A percentile compares a stretch with the other conserved stretches of the same genome.
Conservation (phyloP, 2,113 vertebrate species). For the Antigone vipio region DNA sequence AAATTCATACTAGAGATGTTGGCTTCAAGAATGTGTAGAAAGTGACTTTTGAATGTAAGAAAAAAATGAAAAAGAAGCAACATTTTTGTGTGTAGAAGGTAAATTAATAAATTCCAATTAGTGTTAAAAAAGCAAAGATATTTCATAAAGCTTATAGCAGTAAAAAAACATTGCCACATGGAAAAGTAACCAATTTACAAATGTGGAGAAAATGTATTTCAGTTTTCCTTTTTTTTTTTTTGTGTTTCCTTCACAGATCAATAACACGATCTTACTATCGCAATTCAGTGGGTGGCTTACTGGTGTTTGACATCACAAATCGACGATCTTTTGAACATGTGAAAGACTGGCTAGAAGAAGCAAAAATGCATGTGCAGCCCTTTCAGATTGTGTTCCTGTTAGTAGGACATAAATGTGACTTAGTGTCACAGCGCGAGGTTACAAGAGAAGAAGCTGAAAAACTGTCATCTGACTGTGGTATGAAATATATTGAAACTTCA, state of each 20-base stretch:
- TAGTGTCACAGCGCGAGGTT: constrained; percentile 76
- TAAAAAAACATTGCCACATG: not conserved
- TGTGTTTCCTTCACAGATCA: constrained; percentile 67
- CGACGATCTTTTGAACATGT: constrained; percentile 81
- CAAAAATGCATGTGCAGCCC: constrained; percentile 78
- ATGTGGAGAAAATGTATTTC: not conserved
- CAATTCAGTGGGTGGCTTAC: constrained; percentile 81
- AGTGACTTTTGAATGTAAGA: not conserved
- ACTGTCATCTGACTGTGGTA: constrained; percentile 76
- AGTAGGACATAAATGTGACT: constrained; percentile 83
- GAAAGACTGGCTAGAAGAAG: constrained; percentile 82
- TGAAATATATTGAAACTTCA: constrained; percentile 84
- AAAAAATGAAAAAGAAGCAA: not conserved
- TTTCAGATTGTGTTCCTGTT: constrained; percentile 80
- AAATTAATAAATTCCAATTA: not conserved
- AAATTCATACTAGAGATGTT: not conserved
- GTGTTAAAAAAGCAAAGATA: not conserved
- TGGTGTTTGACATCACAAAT: constrained; percentile 83
- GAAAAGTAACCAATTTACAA: not conserved
- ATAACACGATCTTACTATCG: constrained; percentile 84
- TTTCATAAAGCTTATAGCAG: not conserved
- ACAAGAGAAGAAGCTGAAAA: constrained; percentile 80
- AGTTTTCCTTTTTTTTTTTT: not conserved
- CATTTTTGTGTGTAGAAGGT: not conserved
- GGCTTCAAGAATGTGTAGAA: not conserved